Conservation (phyloP, 1,140 invertebrate genomes). For the Coelopa frigida region DNA sequence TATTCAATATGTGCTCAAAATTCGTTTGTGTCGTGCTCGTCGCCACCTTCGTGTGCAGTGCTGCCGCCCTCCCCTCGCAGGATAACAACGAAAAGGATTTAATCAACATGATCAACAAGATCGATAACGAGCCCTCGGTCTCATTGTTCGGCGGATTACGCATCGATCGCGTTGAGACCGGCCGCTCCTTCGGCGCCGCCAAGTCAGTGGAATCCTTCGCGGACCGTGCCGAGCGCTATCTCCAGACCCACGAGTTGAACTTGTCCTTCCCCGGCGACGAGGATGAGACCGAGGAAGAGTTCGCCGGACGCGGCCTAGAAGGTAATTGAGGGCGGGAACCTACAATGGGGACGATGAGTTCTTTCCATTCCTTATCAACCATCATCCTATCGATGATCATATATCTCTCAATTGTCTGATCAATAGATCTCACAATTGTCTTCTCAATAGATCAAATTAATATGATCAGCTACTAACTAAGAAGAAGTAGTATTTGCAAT, state of each 20-base stretch:
- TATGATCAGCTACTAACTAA: no score
- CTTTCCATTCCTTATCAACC: no score
- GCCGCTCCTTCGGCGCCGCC: slow-evolving; percentile 27
- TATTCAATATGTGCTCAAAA: slow-evolving; percentile 40
- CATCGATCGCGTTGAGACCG: slow-evolving; percentile 30
- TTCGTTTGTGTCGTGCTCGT: slow-evolving; percentile 41
- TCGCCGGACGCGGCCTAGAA: slow-evolving; percentile 37
- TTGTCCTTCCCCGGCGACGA: slow-evolving; percentile 38
- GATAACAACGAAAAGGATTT: slow-evolving; percentile 44
- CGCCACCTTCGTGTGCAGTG: slow-evolving; percentile 37
- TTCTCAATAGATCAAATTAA: no score
- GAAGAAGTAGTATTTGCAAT: no score
- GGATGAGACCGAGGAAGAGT: slow-evolving; percentile 31
- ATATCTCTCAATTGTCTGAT: no score
- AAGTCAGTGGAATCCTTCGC: slow-evolving; percentile 38
- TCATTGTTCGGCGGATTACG: slow-evolving; percentile 42
- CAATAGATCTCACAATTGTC: no score
- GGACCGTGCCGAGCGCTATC: slow-evolving; percentile 45
- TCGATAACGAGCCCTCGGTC: slow-evolving; percentile 42
- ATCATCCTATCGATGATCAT: no score
- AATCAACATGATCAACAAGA: slow-evolving; percentile 43
- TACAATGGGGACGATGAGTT: no score
- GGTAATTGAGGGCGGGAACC: no score
- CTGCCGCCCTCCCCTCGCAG: slow-evolving; percentile 33
- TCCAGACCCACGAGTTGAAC: slow-evolving; percentile 44